phyloP scores from a whole-genome alignment of 1,140 invertebrate genomes.

The Antheraea pernyi region DNA sequence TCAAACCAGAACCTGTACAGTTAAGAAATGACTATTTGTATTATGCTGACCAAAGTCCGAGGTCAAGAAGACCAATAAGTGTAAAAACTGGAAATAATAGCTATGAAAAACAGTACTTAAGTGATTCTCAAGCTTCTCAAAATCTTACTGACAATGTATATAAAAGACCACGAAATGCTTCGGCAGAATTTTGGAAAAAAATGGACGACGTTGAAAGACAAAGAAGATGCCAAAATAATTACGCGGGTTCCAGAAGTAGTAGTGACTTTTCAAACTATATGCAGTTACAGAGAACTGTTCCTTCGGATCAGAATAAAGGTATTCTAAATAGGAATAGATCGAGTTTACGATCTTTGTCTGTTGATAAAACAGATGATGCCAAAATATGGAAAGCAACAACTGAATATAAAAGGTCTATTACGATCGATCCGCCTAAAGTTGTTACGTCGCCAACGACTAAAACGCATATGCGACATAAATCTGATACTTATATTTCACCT shows the following conservation, averaged over 20 bases:
- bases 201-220: slow-evolving; percentile 79
- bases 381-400: slow-evolving; percentile 72
- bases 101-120: slow-evolving; percentile 72
- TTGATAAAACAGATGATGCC: slow-evolving; percentile 61
- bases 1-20: slow-evolving; percentile 61
- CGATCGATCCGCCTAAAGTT: slow-evolving; percentile 54
- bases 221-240: slow-evolving; percentile 54
- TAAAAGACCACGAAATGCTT: slow-evolving; percentile 71
- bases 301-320: slow-evolving; percentile 48
- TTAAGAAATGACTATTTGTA: slow-evolving; percentile 80
- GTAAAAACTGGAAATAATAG: slow-evolving; percentile 70
- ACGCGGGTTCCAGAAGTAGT: slow-evolving; percentile 59
- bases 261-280: slow-evolving; percentile 62
- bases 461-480: slow-evolving; percentile 69
- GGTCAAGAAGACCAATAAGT: slow-evolving; percentile 83
- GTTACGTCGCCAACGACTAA: slow-evolving; percentile 53
- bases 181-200: slow-evolving; percentile 83
- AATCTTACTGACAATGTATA: slow-evolving; percentile 51
- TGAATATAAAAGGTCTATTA: slow-evolving; percentile 65
- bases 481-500: slow-evolving; percentile 58
- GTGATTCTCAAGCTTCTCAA: slow-evolving; percentile 72
- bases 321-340: slow-evolving; percentile 55
- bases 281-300: slow-evolving; percentile 16
- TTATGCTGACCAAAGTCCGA: slow-evolving; percentile 83
- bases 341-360: slow-evolving; percentile 30